Percentiles rank a stretch among this genome's conserved stretches.
Evolutionary conservation across 2,888 invertebrate species (phyloP).

Genomic region (Phytoseiulus persimilis): DNA sequence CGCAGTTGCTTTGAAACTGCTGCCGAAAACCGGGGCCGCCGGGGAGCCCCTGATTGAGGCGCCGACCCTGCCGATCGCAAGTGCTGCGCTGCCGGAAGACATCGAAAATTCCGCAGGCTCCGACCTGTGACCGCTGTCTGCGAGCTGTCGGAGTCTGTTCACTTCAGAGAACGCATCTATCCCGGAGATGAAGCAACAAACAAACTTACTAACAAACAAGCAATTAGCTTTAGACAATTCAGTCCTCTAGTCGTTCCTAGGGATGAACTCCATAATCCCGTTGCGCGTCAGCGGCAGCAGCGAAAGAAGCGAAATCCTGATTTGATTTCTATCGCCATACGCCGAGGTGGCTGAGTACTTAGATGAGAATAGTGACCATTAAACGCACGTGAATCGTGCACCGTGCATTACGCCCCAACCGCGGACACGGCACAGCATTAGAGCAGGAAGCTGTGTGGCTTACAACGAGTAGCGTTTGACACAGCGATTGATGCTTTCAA

Average conservation of each 20-base stretch:
- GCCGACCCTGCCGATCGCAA: background rate
- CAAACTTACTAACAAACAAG: background rate
- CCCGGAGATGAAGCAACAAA: background rate
- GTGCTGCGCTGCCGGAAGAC: background rate
- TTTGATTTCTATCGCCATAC: background rate
- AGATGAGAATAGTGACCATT: background rate
- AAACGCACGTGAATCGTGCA: background rate
- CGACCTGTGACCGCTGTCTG: background rate
- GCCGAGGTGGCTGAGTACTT: background rate
- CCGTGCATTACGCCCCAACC: background rate
- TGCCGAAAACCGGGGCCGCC: slow-evolving; percentile 14
- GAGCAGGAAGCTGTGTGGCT: background rate
- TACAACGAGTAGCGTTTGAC: background rate
- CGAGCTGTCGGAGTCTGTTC: no score
- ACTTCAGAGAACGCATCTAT: background rate
- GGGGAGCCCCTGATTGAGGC: background rate
- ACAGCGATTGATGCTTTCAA: background rate
- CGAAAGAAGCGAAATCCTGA: background rate
- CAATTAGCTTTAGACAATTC: slow-evolving; percentile 5
- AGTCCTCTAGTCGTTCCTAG: background rate
- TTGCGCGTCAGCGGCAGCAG: background rate
- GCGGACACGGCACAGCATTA: background rate
- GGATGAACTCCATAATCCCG: background rate
- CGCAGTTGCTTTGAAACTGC: slow-evolving; percentile 64
- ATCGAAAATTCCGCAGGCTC: background rate